A percentile compares a stretch with the other conserved stretches of the same genome.
phyloP scores from a whole-genome alignment of 1,140 invertebrate species.

The Bradysia coprophila region DNA sequence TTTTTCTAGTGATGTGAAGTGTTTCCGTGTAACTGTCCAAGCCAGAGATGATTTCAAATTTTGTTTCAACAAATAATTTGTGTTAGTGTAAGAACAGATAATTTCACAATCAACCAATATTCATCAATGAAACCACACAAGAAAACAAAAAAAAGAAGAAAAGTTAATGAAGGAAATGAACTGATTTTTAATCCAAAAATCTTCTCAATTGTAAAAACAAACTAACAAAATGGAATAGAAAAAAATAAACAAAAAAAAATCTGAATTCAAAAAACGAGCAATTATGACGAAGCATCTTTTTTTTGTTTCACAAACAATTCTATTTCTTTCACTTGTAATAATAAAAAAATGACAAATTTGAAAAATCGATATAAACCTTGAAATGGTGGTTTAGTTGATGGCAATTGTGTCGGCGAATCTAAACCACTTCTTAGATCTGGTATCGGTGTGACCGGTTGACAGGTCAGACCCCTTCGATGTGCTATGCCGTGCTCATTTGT shows the following conservation, averaged over 20 bases:
- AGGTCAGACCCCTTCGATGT: conserved; percentile 62
- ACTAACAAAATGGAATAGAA: not conserved
- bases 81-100: too few species aligned
- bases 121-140: too few species aligned
- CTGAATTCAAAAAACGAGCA: not conserved
- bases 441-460: conserved; percentile 51
- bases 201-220: not conserved
- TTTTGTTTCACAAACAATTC: not conserved
- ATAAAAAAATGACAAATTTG: not conserved
- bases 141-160: too few species aligned
- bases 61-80: too few species aligned
- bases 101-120: too few species aligned
- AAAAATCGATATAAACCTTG: conserved; percentile 15
- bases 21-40: too few species aligned
- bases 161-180: too few species aligned
- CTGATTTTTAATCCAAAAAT: too few species aligned
- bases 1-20: too few species aligned
- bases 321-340: too few species aligned
- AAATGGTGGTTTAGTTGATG: conserved; percentile 20
- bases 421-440: conserved; percentile 66
- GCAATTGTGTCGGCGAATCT: conserved; percentile 30
- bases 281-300: not conserved
- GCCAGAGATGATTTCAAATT: too few species aligned
- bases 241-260: not conserved
- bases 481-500: conserved; percentile 69